A percentile compares a stretch with the other conserved stretches of the same genome.
Evolutionary conservation across 2,888 invertebrate species (phyloP).

Genomic region (Muscina levida): DNA sequence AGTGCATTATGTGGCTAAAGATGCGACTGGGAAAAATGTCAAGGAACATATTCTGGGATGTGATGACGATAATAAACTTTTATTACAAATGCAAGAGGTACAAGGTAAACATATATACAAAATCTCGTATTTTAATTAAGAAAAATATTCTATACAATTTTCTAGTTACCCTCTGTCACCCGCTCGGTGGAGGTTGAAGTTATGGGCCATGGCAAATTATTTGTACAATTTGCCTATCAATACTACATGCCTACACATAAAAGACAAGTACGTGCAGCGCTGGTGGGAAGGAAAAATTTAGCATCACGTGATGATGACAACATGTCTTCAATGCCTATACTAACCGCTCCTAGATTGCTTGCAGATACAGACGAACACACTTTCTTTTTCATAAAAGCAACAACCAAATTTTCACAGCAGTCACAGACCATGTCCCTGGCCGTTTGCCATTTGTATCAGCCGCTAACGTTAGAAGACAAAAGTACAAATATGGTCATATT

Average conservation of each 20-base stretch:
- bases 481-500: slow-evolving; percentile 81
- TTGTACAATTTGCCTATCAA: slow-evolving; percentile 18
- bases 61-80: background rate
- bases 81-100: slow-evolving; percentile 24
- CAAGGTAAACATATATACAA: too few relatives aligned
- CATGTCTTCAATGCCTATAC: too few relatives aligned
- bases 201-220: slow-evolving; percentile 71
- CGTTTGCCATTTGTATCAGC: too few relatives aligned
- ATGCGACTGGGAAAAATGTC: background rate
- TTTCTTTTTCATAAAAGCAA: slow-evolving; percentile 2
- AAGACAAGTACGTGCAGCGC: too few relatives aligned
- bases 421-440: background rate
- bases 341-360: slow-evolving; percentile 71
- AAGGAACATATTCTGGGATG: background rate
- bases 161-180: slow-evolving; percentile 7
- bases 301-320: background rate
- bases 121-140: too few relatives aligned
- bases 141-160: too few relatives aligned
- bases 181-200: too few relatives aligned
- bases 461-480: background rate
- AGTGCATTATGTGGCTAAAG: slow-evolving; percentile 6
- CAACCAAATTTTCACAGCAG: background rate
- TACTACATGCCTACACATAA: background rate
- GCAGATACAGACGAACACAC: slow-evolving; percentile 88
- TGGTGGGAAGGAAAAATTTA: background rate